Base-by-base conservation (phyloP, 2,888 invertebrate genomes). In the Drosophila nr. perissopoda region DNA sequence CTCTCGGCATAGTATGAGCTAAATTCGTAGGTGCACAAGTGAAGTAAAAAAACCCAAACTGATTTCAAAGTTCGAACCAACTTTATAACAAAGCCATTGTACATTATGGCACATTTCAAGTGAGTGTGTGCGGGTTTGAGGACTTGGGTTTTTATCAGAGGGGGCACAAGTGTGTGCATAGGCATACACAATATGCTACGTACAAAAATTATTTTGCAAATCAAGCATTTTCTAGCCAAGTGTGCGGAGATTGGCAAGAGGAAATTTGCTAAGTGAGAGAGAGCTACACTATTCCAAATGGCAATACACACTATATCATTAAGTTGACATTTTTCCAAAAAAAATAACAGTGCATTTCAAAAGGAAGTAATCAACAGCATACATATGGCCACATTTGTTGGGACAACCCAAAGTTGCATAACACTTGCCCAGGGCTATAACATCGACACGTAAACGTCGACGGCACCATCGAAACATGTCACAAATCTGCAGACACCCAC, bases 161-260 rank as follows among this genome's bases (percentile, higher is more conserved):
- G 40, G 25, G 48, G 42, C 42, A 45, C 62, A 76, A 63, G 73
- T 69, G 70, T 61, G 31, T 52, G 38, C 52, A 58, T 31, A 56
- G 56, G 53, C 57, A 59, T 36, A 52, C 59, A 63, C 51, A 38
- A 63, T 42, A 31, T 48, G 52, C 53, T n/a, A 51, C 57, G 51
- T 68, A 60, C 33, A 56, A 71, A 63, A 69, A 67, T 73, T 80
- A 85, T 89, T 87, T 85, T 89, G 90, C 90, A 73, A 80, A 87
- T 83, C 74, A 82, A 83, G 90, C 90, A 89, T 80, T 89, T 87
- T 79, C 67, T 73, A 77, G 69, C 77, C 73, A 62, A 61, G 54
- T 51, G 73, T 52, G 45, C 21, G 60, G 58, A 69, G 53, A 62
- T 77, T 76, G 61, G 52, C 68, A 65, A 56, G 64, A 52, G 62